Percentiles rank a stretch among this genome's conserved stretches.
phyloP scores from a whole-genome alignment of 2,113 vertebrate species.

The Sebastes fasciatus region DNA sequence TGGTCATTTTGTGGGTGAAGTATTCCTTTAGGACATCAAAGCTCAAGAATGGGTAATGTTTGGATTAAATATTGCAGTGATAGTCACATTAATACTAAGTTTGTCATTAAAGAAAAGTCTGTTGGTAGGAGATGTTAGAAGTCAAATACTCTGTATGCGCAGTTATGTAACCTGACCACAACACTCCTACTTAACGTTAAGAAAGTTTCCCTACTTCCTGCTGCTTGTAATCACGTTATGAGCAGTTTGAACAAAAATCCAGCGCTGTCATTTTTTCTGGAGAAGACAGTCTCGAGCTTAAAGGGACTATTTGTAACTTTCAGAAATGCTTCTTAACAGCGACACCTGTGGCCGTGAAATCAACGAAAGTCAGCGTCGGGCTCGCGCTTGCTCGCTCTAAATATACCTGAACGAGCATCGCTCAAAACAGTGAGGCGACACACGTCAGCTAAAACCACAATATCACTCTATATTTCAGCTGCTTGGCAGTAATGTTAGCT shows the following conservation, averaged over 20 bases:
- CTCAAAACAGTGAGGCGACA: no score
- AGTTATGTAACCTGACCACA: no score
- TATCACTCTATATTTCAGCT: no score
- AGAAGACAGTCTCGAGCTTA: background rate
- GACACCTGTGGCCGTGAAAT: no score
- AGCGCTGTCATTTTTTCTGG: background rate
- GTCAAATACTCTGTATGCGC: background rate
- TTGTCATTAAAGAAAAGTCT: background rate
- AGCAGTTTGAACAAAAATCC: background rate
- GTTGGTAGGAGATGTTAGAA: background rate
- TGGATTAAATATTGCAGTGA: background rate
- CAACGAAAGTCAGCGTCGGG: no score
- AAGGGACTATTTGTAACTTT: no score
- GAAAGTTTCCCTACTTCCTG: background rate
- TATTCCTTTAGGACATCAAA: background rate
- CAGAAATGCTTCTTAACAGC: no score
- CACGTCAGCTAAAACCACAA: no score
- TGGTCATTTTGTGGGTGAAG: no score
- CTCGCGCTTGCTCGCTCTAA: no score
- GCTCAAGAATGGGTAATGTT: background rate
- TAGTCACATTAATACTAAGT: background rate
- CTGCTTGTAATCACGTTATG: background rate
- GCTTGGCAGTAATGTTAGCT: no score
- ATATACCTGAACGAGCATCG: no score
- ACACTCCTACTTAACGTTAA: background rate